Base-by-base conservation (phyloP, 2,113 vertebrate genomes). In the Phyllostomus hastatus region DNA sequence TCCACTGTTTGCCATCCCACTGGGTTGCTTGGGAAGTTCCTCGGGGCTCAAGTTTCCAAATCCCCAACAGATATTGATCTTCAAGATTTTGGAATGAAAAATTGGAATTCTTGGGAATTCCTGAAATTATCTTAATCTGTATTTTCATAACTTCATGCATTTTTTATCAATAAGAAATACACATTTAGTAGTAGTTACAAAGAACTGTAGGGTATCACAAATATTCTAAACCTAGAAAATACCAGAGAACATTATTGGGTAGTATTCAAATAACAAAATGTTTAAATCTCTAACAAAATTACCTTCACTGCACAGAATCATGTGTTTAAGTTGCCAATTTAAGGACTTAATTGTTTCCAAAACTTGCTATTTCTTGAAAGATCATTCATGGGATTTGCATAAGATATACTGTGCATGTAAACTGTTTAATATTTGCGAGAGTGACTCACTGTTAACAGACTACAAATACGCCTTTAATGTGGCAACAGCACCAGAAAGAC, bases 151-250 rank as follows among this genome's bases (percentile, higher is more conserved):
- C 31, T 64, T 88, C 83, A 20, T 82, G 7, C 67, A 54, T 66
- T 73, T 97, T 84, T 92, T 90, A 84, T 78, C 88, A 76, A 70
- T 88, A 82, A 89, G 83, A 95, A 95, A 76, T 90, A 50, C 17
- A 76, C n/a, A 64, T 92, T 72, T 66, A 81, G 26, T 69, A 16
- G 33, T 73, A 96, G 75, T 92, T 81, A 52, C 67, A 73, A 88
- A 95, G 54, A 85, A 38, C 57, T 87, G 15, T 50, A 95, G 88
- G 54, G 52, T 61, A 67, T 35, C 88, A 64, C 66, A 94, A 88
- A 85, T 80, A 61, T n/a, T 72, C 11, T 73, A 82, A 95, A 93
- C 73, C 20, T 38, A 16, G 75, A 89, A 94, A 89, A 67, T 73
- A 54, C 54, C 66, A 88, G 64, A 46, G 46, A 61, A 89, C 33